Evolutionary conservation across 2,797 vertebrate species (phyloP).

Genomic region (Enteromius trimaculatus): DNA sequence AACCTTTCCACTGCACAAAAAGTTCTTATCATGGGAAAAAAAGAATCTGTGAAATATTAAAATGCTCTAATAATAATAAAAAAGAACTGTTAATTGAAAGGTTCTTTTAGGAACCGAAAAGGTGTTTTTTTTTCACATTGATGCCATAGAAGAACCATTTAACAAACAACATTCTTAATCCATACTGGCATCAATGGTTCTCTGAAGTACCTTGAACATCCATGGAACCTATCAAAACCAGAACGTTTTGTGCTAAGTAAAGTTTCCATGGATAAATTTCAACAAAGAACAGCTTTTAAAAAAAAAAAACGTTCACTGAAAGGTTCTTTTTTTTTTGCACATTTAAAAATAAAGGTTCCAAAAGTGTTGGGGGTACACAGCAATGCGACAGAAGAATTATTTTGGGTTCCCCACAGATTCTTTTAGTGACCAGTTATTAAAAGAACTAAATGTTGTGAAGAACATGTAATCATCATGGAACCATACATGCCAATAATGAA

Average conservation of each 20-base stretch:
- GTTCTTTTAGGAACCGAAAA: neutral
- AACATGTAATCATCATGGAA: neutral
- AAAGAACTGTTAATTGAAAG: neutral
- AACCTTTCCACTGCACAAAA: neutral
- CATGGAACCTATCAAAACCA: neutral
- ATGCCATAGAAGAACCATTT: neutral
- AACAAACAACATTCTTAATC: neutral
- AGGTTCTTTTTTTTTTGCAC: neutral
- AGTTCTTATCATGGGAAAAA: neutral
- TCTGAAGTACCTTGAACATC: neutral
- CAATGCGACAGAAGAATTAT: neutral
- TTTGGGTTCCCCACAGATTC: neutral
- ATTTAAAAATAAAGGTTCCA: neutral
- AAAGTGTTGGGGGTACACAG: neutral
- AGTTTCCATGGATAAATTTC: neutral
- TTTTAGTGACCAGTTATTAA: neutral
- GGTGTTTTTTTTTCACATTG: neutral
- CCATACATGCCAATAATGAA: neutral
- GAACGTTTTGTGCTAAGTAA: neutral
- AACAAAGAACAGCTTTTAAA: constrained; percentile 30
- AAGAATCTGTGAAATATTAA: neutral
- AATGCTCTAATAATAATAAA: neutral
- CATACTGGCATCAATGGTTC: neutral
- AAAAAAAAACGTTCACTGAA: constrained; percentile 7
- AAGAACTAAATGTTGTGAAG: neutral